Percentiles rank a stretch among this genome's conserved stretches.
Evolutionary conservation across 1,140 invertebrate genomes (phyloP).

Genomic region (Eriosoma lanigerum): DNA sequence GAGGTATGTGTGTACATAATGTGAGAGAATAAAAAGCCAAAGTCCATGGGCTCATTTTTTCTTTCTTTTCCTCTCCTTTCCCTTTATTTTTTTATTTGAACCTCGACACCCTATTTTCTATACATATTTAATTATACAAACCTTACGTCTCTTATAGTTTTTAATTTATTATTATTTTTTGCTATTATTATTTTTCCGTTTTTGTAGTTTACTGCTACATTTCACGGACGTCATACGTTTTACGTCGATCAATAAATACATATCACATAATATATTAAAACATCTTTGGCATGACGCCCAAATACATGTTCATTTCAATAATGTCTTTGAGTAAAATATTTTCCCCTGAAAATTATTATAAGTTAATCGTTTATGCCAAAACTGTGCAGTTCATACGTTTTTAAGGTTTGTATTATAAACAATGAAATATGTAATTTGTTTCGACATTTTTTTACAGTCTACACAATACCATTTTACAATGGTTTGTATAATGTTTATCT

Average conservation of each 20-base stretch:
- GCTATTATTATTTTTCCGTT: background rate
- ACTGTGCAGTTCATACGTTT: too few species aligned
- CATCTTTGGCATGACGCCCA: background rate
- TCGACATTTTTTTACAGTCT: too few species aligned
- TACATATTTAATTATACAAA: constrained; percentile 7
- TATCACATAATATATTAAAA: too few species aligned
- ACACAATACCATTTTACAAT: too few species aligned
- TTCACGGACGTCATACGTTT: background rate
- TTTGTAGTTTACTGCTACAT: background rate
- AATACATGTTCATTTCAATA: too few species aligned
- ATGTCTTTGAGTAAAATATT: too few species aligned
- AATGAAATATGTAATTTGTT: too few species aligned
- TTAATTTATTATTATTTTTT: background rate
- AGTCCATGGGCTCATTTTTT: background rate
- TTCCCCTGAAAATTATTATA: too few species aligned
- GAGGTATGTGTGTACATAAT: background rate
- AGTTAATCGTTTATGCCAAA: too few species aligned
- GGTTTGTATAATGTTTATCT: too few species aligned
- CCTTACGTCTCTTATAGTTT: background rate
- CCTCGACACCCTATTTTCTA: background rate
- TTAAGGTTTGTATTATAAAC: too few species aligned
- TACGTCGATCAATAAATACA: too few species aligned
- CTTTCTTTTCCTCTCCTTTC: background rate
- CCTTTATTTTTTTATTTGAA: background rate
- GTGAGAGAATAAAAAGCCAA: background rate